Evolutionary conservation across 2,113 vertebrate genomes (phyloP).

Genomic region (Antigone vipio): DNA sequence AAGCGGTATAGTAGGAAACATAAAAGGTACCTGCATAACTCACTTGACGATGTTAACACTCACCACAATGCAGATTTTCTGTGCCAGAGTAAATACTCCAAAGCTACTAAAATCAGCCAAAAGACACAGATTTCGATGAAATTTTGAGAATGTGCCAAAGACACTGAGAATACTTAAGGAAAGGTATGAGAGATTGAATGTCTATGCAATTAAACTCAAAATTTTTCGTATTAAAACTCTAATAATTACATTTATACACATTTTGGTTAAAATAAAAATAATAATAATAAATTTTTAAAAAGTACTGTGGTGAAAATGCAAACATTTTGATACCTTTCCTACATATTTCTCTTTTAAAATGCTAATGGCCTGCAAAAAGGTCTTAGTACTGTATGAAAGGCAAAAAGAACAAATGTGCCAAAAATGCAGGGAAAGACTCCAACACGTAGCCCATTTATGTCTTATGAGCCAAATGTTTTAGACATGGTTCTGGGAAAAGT

Average conservation of each 20-base stretch:
- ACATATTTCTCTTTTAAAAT: background rate
- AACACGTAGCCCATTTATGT: background rate
- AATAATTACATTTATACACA: background rate
- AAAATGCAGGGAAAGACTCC: background rate
- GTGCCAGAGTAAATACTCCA: background rate
- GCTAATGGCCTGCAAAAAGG: background rate
- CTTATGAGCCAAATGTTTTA: background rate
- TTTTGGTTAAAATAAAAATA: background rate
- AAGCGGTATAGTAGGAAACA: background rate
- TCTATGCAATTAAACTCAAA: background rate
- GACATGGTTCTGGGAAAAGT: background rate
- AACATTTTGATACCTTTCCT: background rate
- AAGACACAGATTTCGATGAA: background rate
- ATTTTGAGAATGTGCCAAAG: background rate
- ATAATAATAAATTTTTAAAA: background rate
- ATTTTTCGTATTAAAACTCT: background rate
- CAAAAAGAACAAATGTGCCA: background rate
- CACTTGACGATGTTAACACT: background rate
- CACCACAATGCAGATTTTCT: background rate
- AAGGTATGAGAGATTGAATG: background rate
- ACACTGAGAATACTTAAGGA: background rate
- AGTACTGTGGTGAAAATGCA: background rate
- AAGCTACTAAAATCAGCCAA: background rate
- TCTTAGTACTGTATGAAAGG: background rate
- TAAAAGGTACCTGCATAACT: background rate